Base-by-base conservation (phyloP, 1,140 invertebrate species). In the Euura lappo region DNA sequence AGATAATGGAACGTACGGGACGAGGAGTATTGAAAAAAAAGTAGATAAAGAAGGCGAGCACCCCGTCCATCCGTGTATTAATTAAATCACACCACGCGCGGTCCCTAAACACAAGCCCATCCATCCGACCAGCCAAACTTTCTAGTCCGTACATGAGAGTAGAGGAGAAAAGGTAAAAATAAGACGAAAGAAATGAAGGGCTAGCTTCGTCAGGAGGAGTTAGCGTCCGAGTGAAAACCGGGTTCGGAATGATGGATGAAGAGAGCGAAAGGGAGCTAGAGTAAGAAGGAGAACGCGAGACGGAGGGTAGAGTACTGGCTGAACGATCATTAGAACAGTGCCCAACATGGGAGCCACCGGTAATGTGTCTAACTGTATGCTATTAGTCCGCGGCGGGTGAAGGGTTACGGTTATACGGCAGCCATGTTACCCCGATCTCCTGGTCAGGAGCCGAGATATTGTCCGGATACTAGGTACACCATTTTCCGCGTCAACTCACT, bases 331-430 rank as follows among this genome's bases (percentile, higher is more conserved):
- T 77, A 78, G 78, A 80, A 73, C 71, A 75, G 69, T 74, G 72
- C 77, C 76, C 79, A 77, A 81, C 75, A 70, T 74, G 71, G 73
- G 64, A 82, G 77, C 76, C 77, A 75, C 73, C 77, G 76, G 75
- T 79, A 82, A 83, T 80, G 69, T 75, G 77, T 80, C 78, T 80
- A 82, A 83, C 79, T 81, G 77, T 80, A 77, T 76, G 77, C 81
- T 82, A 84, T 81, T 80, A 84, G 80, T 83, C 81, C 76, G 80
- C 73, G 72, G 71, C 70, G 75, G 81, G 80, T 83, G 78, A 84
- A 83, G 77, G 81, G 81, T 83, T 84, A 83, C 81, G 76, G 79
- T 83, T 60, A 60, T 77, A 79, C 79, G 73, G 81, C 71, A 81
- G 75, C 79, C 71, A 73, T 75, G 76, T 75, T 80, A 77, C 71